These are phyloP conservation scores for Noturus placidus DNA, from an alignment of 2,113 vertebrate species.

Conservation along the genomic window DNA sequence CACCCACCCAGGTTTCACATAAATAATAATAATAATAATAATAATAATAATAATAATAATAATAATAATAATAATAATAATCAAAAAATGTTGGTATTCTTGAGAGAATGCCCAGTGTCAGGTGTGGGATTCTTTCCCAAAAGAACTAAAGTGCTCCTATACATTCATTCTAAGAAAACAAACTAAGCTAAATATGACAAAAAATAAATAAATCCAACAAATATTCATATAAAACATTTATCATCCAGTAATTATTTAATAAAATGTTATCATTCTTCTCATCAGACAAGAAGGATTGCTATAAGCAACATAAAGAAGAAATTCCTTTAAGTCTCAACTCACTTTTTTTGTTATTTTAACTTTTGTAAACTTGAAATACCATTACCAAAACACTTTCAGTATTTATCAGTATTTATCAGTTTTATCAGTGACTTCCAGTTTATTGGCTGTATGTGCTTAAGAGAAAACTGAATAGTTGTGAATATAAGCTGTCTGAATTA, in stretches of 20 bases:
- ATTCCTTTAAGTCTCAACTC: neutral
- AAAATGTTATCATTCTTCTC: neutral
- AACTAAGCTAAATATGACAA: constrained; percentile 22
- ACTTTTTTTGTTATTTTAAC: neutral
- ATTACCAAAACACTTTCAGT: neutral
- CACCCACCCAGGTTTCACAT: constrained; percentile 6
- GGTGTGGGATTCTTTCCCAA: constrained; percentile 4
- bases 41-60: constrained; percentile 9
- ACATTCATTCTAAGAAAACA: neutral
- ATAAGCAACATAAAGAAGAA: neutral
- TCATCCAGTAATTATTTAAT: neutral
- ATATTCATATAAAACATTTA: no score
- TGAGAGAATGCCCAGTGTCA: constrained; percentile 21
- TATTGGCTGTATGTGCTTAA: neutral
- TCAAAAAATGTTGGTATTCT: neutral
- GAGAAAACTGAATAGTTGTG: neutral
- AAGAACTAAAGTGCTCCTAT: neutral
- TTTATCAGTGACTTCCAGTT: neutral
- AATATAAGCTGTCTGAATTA: neutral
- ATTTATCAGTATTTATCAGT: neutral
- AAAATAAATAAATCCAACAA: neutral
- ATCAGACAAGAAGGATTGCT: neutral
- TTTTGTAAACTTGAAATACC: neutral
- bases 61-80: neutral
- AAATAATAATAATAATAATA: neutral